These are phyloP conservation scores for Tethya wilhelma DNA, from an alignment of 37 sponge, comb jelly and placozoan genomes.

Conservation along the genomic window DNA sequence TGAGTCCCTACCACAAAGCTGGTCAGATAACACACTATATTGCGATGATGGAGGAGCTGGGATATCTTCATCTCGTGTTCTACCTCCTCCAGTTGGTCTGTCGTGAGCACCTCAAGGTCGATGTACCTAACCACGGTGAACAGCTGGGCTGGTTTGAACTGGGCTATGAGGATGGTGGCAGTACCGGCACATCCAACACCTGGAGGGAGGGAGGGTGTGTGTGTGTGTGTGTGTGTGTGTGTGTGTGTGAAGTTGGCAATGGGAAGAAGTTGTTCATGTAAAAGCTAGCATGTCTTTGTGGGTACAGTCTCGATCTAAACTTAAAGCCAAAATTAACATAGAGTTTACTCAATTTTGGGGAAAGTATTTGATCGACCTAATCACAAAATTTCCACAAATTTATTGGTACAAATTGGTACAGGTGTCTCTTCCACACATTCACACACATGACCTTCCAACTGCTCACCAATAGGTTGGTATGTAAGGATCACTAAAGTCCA, in stretches of 20 bases:
- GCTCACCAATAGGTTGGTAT: too few species aligned
- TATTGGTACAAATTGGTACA: too few species aligned
- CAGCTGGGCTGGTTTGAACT: slow-evolving; percentile 22
- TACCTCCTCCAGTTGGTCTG: slow-evolving; percentile 60
- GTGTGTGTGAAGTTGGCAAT: not conserved
- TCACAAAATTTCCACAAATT: too few species aligned
- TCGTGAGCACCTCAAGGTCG: slow-evolving; percentile 55
- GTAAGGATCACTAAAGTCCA: too few species aligned
- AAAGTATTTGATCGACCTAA: too few species aligned
- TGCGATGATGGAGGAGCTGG: slow-evolving; percentile 47
- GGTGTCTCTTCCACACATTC: too few species aligned
- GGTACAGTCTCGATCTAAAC: not conserved
- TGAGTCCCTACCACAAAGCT: slow-evolving; percentile 56
- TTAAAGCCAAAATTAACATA: not conserved
- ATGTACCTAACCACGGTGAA: slow-evolving; percentile 53
- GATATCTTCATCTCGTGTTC: slow-evolving; percentile 70
- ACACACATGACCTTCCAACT: too few species aligned
- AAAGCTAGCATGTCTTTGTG: not conserved
- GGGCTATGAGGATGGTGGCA: slow-evolving; percentile 45
- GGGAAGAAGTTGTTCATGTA: not conserved
- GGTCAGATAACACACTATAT: slow-evolving; percentile 49
- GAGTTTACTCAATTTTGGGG: not conserved
- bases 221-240: slow-evolving; percentile 24
- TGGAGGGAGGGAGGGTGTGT: slow-evolving; percentile 9
- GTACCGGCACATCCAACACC: slow-evolving; percentile 63